phyloP scores from a whole-genome alignment of 2,888 invertebrate genomes.

The Drosophila rellima region DNA sequence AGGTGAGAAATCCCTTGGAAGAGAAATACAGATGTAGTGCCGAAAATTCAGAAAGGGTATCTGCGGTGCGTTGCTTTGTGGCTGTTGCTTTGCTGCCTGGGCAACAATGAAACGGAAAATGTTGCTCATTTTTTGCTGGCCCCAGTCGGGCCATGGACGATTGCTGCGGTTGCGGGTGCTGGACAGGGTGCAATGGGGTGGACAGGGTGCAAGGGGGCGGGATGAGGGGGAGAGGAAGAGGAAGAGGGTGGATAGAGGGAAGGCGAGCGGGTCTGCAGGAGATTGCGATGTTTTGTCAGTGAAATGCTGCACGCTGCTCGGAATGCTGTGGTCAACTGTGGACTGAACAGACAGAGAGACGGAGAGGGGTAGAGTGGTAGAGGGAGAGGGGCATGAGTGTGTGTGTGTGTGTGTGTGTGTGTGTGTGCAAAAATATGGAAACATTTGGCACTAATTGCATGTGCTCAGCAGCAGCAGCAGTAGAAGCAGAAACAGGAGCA shows the following conservation, averaged over 20 bases:
- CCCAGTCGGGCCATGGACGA: slow-evolving; percentile 52
- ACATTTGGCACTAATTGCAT: slow-evolving; percentile 85
- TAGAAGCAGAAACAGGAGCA: slow-evolving; percentile 43
- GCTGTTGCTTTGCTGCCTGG: slow-evolving; percentile 19
- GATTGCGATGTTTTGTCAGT: slow-evolving; percentile 71
- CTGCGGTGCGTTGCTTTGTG: slow-evolving; percentile 32
- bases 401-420: slow-evolving; percentile 15
- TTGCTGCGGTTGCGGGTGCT: slow-evolving; percentile 60
- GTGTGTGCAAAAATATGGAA: slow-evolving; percentile 81
- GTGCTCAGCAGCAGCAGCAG: slow-evolving; percentile 67
- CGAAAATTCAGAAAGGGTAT: slow-evolving; percentile 31
- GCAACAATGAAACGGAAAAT: slow-evolving; percentile 78
- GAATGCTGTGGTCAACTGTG: slow-evolving; percentile 74
- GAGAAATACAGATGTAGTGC: no score
- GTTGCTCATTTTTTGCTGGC: slow-evolving; percentile 67
- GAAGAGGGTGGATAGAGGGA: neutral
- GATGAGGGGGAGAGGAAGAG: neutral
- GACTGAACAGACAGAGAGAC: slow-evolving; percentile 36
- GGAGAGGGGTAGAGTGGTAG: neutral
- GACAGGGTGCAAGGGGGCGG: neutral
- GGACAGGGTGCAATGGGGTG: slow-evolving; percentile 7
- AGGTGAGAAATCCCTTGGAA: no score
- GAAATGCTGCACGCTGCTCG: slow-evolving; percentile 64
- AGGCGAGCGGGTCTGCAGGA: slow-evolving; percentile 12
- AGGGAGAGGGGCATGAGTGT: neutral